These are phyloP conservation scores for Ianthella basta DNA, from an alignment of 37 sponge, comb jelly and placozoan species.

Conservation along the genomic window DNA sequence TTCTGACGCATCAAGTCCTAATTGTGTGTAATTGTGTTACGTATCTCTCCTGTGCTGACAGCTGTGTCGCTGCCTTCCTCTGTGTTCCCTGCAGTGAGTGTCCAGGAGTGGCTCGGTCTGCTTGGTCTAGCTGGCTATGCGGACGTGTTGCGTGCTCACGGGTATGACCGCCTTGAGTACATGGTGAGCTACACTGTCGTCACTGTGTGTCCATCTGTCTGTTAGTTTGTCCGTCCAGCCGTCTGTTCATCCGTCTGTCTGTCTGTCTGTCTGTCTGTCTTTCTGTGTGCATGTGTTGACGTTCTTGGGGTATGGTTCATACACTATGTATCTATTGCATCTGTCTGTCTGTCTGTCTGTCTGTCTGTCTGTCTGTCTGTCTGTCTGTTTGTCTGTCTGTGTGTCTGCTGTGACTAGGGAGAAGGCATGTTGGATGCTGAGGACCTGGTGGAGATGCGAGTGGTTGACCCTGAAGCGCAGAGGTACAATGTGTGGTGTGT, in stretches of 20 bases:
- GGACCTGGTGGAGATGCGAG: constrained; percentile 62
- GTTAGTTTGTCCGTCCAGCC: not conserved
- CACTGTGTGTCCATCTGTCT: too few species aligned
- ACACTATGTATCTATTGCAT: not conserved
- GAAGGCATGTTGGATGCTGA: constrained; percentile 51
- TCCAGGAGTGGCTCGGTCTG: constrained; percentile 39
- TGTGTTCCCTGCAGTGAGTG: not conserved
- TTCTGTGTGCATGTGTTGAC: too few species aligned
- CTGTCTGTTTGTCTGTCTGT: constrained; percentile 5
- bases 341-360: constrained; percentile 14
- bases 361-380: constrained; percentile 15
- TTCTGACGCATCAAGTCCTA: too few species aligned
- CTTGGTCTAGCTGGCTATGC: constrained; percentile 47
- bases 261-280: too few species aligned
- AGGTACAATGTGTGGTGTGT: constrained; percentile 24
- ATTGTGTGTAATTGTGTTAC: too few species aligned
- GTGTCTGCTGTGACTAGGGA: constrained; percentile 22
- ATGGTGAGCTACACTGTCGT: constrained; percentile 39
- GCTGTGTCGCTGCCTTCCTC: not conserved
- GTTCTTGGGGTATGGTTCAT: not conserved
- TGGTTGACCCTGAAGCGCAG: constrained; percentile 49
- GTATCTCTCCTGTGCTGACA: not conserved
- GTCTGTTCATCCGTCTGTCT: not conserved
- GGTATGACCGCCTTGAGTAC: constrained; percentile 60
- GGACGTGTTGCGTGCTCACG: constrained; percentile 41